phyloP scores from a whole-genome alignment of 64 coral and sea anemone genomes.

The Pocillopora damicornis region DNA sequence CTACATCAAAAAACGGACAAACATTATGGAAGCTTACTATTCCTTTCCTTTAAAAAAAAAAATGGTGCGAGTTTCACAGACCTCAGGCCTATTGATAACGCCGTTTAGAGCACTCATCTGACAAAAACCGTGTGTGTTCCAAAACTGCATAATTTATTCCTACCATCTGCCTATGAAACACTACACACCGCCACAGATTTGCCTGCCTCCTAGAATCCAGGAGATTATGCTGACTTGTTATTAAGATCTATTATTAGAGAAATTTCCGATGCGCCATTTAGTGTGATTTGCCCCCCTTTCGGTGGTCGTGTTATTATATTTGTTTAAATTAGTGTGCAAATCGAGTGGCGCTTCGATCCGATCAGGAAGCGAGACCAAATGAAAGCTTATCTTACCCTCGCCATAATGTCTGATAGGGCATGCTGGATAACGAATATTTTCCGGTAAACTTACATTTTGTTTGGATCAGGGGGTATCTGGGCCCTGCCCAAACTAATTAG shows the following conservation, averaged over 20 bases:
- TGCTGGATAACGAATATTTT: conserved; percentile 18
- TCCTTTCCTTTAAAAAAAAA: too few species aligned
- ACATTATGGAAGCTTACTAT: too few species aligned
- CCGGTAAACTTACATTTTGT: conserved; percentile 2
- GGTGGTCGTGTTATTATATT: neutral
- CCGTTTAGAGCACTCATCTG: too few species aligned
- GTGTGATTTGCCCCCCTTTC: neutral
- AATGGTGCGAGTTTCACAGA: too few species aligned
- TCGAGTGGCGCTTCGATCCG: neutral
- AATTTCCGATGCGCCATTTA: conserved; percentile 12
- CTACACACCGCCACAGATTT: too few species aligned
- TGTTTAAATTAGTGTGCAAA: neutral
- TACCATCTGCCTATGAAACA: neutral
- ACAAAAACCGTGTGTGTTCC: neutral
- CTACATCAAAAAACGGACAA: too few species aligned
- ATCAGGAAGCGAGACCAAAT: conserved; percentile 8
- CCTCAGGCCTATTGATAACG: too few species aligned
- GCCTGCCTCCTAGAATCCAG: neutral
- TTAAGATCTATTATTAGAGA: conserved; percentile 5
- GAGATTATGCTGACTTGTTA: neutral
- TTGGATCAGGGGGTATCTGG: conserved; percentile 8
- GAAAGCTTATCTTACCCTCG: conserved; percentile 18
- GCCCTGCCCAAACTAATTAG: neutral
- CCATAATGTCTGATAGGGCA: neutral
- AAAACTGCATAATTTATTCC: neutral